phyloP scores from a whole-genome alignment of 2,888 invertebrate species.

The Cotesia congregata region DNA sequence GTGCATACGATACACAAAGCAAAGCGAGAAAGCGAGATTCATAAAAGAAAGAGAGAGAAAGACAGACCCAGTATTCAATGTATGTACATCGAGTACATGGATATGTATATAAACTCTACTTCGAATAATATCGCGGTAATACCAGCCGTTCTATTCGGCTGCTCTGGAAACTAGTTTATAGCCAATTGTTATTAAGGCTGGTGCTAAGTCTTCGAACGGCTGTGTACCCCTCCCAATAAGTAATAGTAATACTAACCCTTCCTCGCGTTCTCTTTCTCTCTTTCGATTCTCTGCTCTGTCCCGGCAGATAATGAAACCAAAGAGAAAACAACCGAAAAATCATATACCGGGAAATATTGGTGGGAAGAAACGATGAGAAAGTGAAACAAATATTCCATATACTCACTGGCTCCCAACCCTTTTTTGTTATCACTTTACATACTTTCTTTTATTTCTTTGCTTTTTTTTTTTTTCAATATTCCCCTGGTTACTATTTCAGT shows the following conservation, averaged over 20 bases:
- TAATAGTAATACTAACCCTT: constrained; percentile 9
- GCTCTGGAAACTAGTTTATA: constrained; percentile 60
- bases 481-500: constrained; percentile 60
- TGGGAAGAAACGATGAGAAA: constrained; percentile 21
- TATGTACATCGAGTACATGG: constrained; percentile 32
- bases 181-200: constrained; percentile 64
- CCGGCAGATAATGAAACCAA: constrained; percentile 45
- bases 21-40: constrained; percentile 19
- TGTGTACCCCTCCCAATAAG: constrained; percentile 32
- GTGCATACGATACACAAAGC: not conserved
- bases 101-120: constrained; percentile 45
- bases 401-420: not conserved
- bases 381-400: constrained; percentile 33
- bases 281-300: not conserved
- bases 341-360: constrained; percentile 26
- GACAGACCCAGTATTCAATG: constrained; percentile 29
- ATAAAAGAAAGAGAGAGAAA: constrained; percentile 15
- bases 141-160: constrained; percentile 47
- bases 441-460: constrained; percentile 15
- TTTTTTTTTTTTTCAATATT: constrained; percentile 25
- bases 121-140: constrained; percentile 64
- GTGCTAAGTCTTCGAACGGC: constrained; percentile 51
- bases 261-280: constrained; percentile 5
- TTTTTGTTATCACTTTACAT: constrained; percentile 18
- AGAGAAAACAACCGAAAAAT: constrained; percentile 32